Evolutionary conservation across 2,888 invertebrate genomes (phyloP).

Genomic region (Lithophane leautieri): DNA sequence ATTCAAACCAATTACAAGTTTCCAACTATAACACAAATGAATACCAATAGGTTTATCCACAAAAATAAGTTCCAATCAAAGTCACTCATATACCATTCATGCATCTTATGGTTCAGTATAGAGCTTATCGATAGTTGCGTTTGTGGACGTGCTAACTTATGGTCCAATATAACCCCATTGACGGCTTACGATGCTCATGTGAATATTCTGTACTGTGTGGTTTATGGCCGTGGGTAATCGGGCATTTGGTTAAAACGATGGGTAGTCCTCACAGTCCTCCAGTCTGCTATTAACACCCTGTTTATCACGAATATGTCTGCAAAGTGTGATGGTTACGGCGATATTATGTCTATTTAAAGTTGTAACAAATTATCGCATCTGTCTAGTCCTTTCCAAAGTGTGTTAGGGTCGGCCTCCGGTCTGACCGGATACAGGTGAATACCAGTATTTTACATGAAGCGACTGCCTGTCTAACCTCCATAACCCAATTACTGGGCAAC

Average conservation of each 20-base stretch:
- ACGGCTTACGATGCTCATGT: conserved; percentile 13
- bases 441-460: too few relatives aligned
- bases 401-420: too few relatives aligned
- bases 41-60: too few relatives aligned
- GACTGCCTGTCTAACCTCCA: too few relatives aligned
- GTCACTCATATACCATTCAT: not conserved
- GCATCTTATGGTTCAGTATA: not conserved
- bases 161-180: not conserved
- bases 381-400: too few relatives aligned
- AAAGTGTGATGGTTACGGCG: not conserved
- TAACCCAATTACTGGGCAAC: too few relatives aligned
- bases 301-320: not conserved
- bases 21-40: too few relatives aligned
- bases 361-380: too few relatives aligned
- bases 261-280: not conserved
- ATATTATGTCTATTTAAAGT: not conserved
- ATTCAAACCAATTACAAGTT: not conserved
- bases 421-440: too few relatives aligned
- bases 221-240: not conserved
- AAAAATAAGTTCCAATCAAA: not conserved
- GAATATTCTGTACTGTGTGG: not conserved
- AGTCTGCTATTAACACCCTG: not conserved
- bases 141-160: conserved; percentile 8
- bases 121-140: conserved; percentile 12
- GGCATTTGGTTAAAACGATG: not conserved